phyloP scores from a whole-genome alignment of 2,888 invertebrate genomes.

The Hypena proboscidalis region DNA sequence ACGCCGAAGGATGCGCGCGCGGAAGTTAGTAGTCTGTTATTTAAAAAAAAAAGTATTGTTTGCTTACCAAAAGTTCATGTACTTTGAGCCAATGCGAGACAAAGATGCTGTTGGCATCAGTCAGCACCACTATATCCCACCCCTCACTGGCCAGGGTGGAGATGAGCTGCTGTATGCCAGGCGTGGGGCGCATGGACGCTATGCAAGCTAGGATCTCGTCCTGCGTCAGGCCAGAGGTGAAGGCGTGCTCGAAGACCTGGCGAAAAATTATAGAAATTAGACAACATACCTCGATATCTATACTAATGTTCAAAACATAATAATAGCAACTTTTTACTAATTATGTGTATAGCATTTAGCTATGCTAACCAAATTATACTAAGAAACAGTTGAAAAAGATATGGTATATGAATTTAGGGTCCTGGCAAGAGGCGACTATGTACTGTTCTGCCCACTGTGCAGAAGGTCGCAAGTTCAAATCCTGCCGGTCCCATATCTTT shows the following conservation, averaged over 20 bases:
- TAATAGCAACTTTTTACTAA: too few relatives aligned
- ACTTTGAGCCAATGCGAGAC: conserved; percentile 73
- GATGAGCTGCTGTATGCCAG: conserved; percentile 64
- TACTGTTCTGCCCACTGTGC: too few relatives aligned
- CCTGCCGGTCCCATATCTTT: too few relatives aligned
- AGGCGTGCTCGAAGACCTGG: conserved; percentile 78
- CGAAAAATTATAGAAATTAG: background rate
- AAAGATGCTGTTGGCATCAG: conserved; percentile 75
- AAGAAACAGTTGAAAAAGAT: too few relatives aligned
- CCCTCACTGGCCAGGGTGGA: conserved; percentile 53
- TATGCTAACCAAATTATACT: too few relatives aligned
- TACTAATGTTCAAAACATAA: too few relatives aligned
- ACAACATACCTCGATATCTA: too few relatives aligned
- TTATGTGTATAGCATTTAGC: too few relatives aligned
- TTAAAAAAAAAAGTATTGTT: background rate
- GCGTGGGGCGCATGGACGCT: conserved; percentile 64
- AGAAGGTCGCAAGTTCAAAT: too few relatives aligned
- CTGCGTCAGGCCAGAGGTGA: conserved; percentile 66
- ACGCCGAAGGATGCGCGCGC: background rate
- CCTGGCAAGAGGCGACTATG: too few relatives aligned
- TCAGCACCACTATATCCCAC: conserved; percentile 69
- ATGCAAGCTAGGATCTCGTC: conserved; percentile 69
- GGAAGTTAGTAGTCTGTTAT: background rate
- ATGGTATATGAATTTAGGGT: too few relatives aligned
- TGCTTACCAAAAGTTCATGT: conserved; percentile 62